Evolutionary conservation across 2,888 invertebrate species (phyloP), one percentile per base, ranked within the genome.

Genomic region (Eilema depressum): DNA sequence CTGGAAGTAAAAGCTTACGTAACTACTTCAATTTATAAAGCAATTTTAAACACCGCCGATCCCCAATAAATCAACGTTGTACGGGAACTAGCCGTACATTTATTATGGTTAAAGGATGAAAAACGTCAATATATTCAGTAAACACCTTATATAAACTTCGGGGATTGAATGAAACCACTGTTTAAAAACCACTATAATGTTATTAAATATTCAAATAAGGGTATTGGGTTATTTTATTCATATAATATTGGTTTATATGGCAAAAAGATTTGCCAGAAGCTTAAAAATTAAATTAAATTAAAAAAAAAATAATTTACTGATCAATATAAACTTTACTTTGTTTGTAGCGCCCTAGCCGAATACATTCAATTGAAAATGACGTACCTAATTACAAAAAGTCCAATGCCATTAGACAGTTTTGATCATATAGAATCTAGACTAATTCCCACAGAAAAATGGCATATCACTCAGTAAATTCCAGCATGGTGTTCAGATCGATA

Each of bases 401-500:
- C 5, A 41, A 17, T 41, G 5, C 20, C 4, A 41, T 41, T 17
- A 1, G 33, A 37, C 3, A 37, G 3, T 56, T 63, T 26, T 11
- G 10, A 5, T 11, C n/a, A 28, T n/a, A 30, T 14, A 53, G 7
- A 53, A n/a, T 26, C 26, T 14, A 56, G 17, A 3, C 65, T 25
- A 33, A 33, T 30, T n/a, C n/a, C 14, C 25, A 33, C 17, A 56
- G 30, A 56, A 47, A 59, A 66, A 25, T 41, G 57, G 81, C 86
- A 87, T 83, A 85, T 81, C 66, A 71, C 81, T 88, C 88, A 84
- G 85, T 81, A 73, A 85, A 89, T 89, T 89, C 88, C 88, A 86
- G 87, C 89, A 90, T 86, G 86, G 83, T 81, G 81, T 81, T 69
- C 69, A 79, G 77, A 92, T 93, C 92, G 92, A 93, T 93, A 89